phyloP scores from a whole-genome alignment of 2,113 vertebrate genomes.

The Sisor rabdophorus region DNA sequence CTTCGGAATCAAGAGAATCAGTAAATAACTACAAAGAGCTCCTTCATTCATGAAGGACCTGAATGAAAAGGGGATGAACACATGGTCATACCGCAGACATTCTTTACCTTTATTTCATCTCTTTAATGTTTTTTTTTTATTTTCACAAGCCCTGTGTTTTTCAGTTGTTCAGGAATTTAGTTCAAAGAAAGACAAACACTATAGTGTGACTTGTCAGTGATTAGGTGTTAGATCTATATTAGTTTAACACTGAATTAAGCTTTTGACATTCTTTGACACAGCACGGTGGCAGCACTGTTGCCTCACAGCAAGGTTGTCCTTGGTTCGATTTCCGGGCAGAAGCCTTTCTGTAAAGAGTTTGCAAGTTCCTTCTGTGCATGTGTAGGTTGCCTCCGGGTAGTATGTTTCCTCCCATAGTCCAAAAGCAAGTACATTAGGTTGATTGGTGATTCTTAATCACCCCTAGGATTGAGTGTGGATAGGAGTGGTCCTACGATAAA shows the following conservation, averaged over 20 bases:
- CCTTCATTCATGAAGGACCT: constrained; percentile 25
- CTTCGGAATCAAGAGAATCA: constrained; percentile 7
- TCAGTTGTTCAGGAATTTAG: background rate
- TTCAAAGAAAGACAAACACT: background rate
- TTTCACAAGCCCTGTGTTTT: background rate
- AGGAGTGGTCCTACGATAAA: no score
- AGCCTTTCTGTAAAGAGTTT: no score
- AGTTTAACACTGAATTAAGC: background rate
- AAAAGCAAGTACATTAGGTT: no score
- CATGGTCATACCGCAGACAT: background rate
- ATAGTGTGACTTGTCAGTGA: background rate
- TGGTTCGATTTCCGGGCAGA: no score
- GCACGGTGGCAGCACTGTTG: no score
- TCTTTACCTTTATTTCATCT: background rate
- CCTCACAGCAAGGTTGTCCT: no score
- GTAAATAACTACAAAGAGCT: background rate
- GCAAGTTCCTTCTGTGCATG: no score
- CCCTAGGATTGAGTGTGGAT: no score
- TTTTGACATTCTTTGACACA: background rate
- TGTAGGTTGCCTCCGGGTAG: no score
- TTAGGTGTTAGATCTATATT: constrained; percentile 9
- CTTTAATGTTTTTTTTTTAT: background rate
- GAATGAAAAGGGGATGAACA: background rate
- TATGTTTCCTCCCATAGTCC: no score
- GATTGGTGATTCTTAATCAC: no score